phyloP scores from a whole-genome alignment of 1,140 invertebrate species.

The Drosophila biarmipes region DNA sequence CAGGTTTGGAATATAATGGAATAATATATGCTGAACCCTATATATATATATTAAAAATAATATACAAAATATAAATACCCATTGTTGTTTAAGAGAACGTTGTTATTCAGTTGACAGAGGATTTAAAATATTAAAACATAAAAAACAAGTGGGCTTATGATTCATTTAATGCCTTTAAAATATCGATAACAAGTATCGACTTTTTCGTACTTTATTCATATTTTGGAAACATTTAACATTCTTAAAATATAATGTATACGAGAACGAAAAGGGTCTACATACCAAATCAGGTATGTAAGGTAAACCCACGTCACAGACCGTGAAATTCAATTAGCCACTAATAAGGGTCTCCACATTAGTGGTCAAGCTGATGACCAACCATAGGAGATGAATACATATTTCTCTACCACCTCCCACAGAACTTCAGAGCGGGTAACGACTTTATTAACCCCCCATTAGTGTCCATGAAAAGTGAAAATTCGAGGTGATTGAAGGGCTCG shows the following conservation, averaged over 20 bases:
- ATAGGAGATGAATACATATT: slow-evolving; percentile 14
- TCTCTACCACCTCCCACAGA: neutral
- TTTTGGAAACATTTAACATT: neutral
- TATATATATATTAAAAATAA: too few relatives aligned
- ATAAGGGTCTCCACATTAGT: slow-evolving; percentile 35
- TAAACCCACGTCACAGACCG: slow-evolving; percentile 4
- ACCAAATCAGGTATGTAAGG: neutral
- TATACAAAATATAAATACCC: too few relatives aligned
- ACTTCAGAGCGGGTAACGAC: slow-evolving; percentile 20
- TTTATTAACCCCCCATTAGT: slow-evolving; percentile 38
- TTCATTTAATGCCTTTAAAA: too few relatives aligned
- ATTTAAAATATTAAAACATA: too few relatives aligned
- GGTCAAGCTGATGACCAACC: slow-evolving; percentile 36
- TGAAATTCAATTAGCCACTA: slow-evolving; percentile 46
- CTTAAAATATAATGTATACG: neutral
- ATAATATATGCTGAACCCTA: too few relatives aligned
- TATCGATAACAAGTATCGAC: too few relatives aligned
- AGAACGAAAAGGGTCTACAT: neutral
- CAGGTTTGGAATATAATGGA: too few relatives aligned
- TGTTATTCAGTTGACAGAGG: too few relatives aligned
- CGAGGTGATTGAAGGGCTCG: slow-evolving; percentile 26
- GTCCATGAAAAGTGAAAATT: slow-evolving; percentile 26
- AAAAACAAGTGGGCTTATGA: too few relatives aligned
- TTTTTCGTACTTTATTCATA: neutral
- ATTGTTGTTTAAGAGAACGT: too few relatives aligned